A percentile compares a stretch with the other conserved stretches of the same genome.
phyloP scores from a whole-genome alignment of 2,113 vertebrate species.

The Otolemur garnettii region DNA sequence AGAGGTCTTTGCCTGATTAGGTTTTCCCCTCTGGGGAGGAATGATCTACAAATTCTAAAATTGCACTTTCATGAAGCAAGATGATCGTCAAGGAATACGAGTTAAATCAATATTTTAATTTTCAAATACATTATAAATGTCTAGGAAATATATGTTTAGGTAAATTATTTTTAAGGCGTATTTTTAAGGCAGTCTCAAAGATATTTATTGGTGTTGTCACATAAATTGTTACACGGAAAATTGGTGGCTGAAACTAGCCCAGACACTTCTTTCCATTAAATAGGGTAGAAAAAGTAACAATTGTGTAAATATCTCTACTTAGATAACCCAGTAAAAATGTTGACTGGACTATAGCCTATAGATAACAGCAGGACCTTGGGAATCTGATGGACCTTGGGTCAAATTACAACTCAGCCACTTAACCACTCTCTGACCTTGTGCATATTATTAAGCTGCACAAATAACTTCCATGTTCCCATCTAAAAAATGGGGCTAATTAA shows the following conservation, averaged over 20 bases:
- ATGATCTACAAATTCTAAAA: constrained; percentile 74
- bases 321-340: neutral
- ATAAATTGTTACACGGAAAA: constrained; percentile 73
- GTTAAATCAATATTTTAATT: constrained; percentile 86
- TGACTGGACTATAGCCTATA: neutral
- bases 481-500: neutral
- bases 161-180: constrained; percentile 74
- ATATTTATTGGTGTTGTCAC: constrained; percentile 52
- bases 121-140: constrained; percentile 74
- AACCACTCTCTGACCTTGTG: neutral
- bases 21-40: constrained; percentile 58
- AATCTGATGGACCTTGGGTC: too few relatives aligned
- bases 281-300: constrained; percentile 9
- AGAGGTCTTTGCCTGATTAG: constrained; percentile 35
- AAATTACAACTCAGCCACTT: neutral
- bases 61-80: constrained; percentile 72
- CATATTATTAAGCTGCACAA: neutral
- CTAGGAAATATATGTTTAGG: constrained; percentile 79
- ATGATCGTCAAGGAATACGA: constrained; percentile 77
- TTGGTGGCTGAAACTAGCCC: constrained; percentile 46
- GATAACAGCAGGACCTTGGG: neutral
- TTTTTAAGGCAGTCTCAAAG: constrained; percentile 61
- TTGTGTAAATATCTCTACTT: constrained; percentile 49
- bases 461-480: neutral
- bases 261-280: constrained; percentile 60